Percentiles rank a stretch among this genome's conserved stretches.
These are phyloP conservation scores for Drepana arcuata DNA, from an alignment of 1,140 invertebrate species.

Conservation along the genomic window DNA sequence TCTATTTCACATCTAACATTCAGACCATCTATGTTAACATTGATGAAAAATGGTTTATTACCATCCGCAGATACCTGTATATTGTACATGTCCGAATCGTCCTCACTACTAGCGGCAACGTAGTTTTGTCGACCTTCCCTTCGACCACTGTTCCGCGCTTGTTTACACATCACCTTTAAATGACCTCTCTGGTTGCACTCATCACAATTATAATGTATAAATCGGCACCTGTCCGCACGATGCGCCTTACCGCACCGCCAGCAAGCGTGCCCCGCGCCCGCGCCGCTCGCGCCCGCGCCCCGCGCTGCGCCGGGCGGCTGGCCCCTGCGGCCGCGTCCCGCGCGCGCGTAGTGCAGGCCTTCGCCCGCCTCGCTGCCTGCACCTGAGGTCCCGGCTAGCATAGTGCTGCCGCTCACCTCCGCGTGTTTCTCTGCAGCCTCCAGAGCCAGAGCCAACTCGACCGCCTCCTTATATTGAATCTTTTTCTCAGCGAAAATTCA, in stretches of 20 bases:
- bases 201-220: not conserved
- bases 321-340: not conserved
- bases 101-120: no score
- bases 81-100: not conserved
- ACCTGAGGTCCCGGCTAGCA: no score
- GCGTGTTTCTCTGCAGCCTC: constrained; percentile 10
- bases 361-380: no score
- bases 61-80: not conserved
- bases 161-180: not conserved
- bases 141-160: no score
- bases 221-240: not conserved
- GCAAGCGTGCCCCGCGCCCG: no score
- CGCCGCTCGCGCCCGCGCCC: not conserved
- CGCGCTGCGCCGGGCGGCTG: not conserved
- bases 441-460: constrained; percentile 10
- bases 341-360: not conserved
- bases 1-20: not conserved
- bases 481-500: constrained; percentile 8
- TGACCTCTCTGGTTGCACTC: not conserved
- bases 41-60: not conserved
- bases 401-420: no score
- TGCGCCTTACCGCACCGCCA: constrained; percentile 1
- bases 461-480: constrained; percentile 4
- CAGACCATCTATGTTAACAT: not conserved
- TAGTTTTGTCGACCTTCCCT: no score